Base-by-base conservation (phyloP, 2,113 vertebrate genomes). In the Ploceus nigricollis region DNA sequence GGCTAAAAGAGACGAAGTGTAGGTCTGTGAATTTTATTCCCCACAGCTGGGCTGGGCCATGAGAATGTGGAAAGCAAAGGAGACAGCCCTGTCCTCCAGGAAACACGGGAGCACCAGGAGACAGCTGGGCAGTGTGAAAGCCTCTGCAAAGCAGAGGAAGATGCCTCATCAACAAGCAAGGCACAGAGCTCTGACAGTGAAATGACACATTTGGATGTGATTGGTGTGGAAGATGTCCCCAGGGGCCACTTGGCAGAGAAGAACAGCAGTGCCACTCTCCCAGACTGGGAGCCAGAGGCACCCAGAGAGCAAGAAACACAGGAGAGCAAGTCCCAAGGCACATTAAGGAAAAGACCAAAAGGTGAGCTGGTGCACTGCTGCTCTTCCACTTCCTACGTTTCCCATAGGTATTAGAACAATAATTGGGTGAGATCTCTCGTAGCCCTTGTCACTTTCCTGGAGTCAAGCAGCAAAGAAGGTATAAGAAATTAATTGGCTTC, bases 331-430 rank as follows among this genome's bases (percentile, higher is more conserved):
- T 77, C 79, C 50, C 86, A 81, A 78, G 27, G 15, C 35, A 8
- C 1, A 0, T 65, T 97, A 70, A 96, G 97, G 89, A 92, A 30
- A 50, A 95, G 97, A 73, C 54, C 20, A 3, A 53, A 82, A 97
- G 98, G 98, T 98, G 85, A 98, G 97, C 58, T 77, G n/a, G 30
- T 68, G 54, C 28, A 1, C 20, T 83, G 64, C 65, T 87, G 47
- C 72, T 76, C 20, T 56, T 56, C 15, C 33, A 16, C n/a, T 0
- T 44, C 47, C 64, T 51, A 2, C 39, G 1, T 47, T 68, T 82
- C 21, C 51, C 35, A 6, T 1, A 23, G 50, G 48, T 20, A 7
- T 20, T 23, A 42, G 33, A 42, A 25, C 57, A 56, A 9, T 1
- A 11, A 2, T 11, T 19, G 16, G 12, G 18, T 61, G 71, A 73